Evolutionary conservation across 2,113 vertebrate species (phyloP), one percentile per base, ranked within the genome.

Genomic region (Strix uralensis): DNA sequence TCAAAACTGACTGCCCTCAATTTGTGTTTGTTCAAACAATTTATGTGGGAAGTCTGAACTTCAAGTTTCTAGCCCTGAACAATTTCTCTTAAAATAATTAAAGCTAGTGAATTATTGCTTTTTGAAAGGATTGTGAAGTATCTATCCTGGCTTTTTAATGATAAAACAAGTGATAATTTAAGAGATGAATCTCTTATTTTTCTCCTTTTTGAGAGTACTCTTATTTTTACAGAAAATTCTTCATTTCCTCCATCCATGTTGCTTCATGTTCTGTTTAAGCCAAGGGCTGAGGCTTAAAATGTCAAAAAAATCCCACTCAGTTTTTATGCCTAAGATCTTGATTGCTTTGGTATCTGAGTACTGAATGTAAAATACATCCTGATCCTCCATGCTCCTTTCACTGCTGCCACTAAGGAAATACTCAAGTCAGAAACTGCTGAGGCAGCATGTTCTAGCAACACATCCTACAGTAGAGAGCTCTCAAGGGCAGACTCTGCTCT

Each of bases 1-100:
- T 96, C 90, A 96, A 93, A 96, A 77, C 67, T 54, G 30, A 82
- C 74, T 94, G 74, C 40, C 25, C 70, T 86, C 54, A 73, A 51
- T 65, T 87, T 88, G 25, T 77, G 40, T 72, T 61, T 65, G 46
- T 86, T 94, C 83, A 72, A 94, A 82, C 30, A 40, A 57, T 88
- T 96, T 88, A 73, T 66, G 78, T 80, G 88, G 44, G 81, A 91
- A 94, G 75, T 75, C 71, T 65, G 25, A 89, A 87, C 44, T 61
- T 93, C 49, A 66, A 86, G 58, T 62, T 86, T 80, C 49, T 73
- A 82, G 42, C 25, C 20, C 54, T 52, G 36, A 54, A 93, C 36
- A 83, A 73, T 61, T 69, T 38, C 54, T 86, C 29, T 88, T 70
- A 80, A 91, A 95, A 91, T 62, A 86, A 91, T 49, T 79, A 62